Conservation (phyloP, 2,888 invertebrate genomes). For the Acronicta leporina region DNA sequence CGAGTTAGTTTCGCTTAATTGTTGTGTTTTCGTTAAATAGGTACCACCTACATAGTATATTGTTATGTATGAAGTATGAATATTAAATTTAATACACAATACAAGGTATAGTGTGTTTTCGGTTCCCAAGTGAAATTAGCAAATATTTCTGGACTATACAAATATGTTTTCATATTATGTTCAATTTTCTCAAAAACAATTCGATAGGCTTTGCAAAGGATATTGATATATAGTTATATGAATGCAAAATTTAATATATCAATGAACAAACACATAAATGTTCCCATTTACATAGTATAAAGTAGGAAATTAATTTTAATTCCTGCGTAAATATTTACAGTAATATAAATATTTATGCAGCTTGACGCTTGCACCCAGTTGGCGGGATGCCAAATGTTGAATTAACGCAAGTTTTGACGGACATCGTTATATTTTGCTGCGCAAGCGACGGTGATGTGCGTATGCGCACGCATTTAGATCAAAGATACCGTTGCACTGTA, state of each 20-base stretch:
- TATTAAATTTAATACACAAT: constrained; percentile 2
- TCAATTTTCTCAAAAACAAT: no score
- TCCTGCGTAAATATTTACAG: not conserved
- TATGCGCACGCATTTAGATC: constrained; percentile 44
- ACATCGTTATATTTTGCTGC: constrained; percentile 71
- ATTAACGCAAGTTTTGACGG: constrained; percentile 70
- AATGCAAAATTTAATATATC: no score
- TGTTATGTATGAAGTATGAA: constrained; percentile 1
- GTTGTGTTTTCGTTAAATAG: constrained; percentile 7
- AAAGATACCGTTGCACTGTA: constrained; percentile 34
- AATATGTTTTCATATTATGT: not conserved
- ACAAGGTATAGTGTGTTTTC: not conserved
- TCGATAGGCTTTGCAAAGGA: no score
- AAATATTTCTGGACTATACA: not conserved
- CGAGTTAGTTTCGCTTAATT: constrained; percentile 19
- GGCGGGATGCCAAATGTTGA: constrained; percentile 69
- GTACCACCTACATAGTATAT: not conserved
- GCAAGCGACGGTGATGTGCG: constrained; percentile 41
- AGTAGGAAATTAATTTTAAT: not conserved
- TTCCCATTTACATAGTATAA: not conserved
- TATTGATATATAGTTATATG: no score
- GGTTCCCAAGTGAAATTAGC: not conserved
- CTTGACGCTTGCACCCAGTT: constrained; percentile 39
- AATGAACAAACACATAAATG: not conserved
- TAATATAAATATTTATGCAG: constrained; percentile 33